Evolutionary conservation across 2,888 invertebrate species (phyloP).

Genomic region (Epicampocera succincta): DNA sequence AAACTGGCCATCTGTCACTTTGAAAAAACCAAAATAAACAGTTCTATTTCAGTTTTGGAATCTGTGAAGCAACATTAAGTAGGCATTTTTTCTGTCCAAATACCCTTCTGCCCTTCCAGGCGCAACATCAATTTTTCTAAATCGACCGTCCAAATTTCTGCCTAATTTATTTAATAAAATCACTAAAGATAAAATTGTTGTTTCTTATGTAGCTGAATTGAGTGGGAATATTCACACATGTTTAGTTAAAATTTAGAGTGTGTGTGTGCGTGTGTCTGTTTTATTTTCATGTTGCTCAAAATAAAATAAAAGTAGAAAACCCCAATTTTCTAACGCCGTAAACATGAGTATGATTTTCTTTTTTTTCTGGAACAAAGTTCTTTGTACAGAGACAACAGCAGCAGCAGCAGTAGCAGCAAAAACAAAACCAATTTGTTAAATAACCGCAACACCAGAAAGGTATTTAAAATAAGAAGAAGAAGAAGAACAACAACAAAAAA

Average conservation of each 20-base stretch:
- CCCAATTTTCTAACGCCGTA: neutral
- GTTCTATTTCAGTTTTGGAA: no score
- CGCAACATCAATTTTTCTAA: neutral
- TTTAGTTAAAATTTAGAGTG: neutral
- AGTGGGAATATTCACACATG: conserved; percentile 36
- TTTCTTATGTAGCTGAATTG: conserved; percentile 11
- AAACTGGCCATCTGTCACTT: no score
- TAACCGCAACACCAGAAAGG: conserved; percentile 17
- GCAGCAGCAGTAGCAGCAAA: conserved; percentile 1
- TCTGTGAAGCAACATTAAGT: no score
- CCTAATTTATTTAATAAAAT: conserved; percentile 39
- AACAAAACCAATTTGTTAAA: conserved; percentile 56
- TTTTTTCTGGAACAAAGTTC: conserved; percentile 15
- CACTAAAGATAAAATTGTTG: conserved; percentile 9
- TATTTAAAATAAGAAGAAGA: no score
- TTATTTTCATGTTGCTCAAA: neutral
- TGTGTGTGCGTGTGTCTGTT: no score
- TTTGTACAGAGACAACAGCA: conserved; percentile 14
- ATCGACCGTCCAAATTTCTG: conserved; percentile 1
- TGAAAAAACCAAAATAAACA: no score
- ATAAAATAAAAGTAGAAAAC: conserved; percentile 6
- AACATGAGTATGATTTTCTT: conserved; percentile 38
- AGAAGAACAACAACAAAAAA: no score
- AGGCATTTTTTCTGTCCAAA: no score
- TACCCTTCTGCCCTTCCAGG: neutral